Evolutionary conservation across 2,797 vertebrate genomes (phyloP), one percentile per base, ranked within the genome.

Genomic region (Peromyscus eremicus): DNA sequence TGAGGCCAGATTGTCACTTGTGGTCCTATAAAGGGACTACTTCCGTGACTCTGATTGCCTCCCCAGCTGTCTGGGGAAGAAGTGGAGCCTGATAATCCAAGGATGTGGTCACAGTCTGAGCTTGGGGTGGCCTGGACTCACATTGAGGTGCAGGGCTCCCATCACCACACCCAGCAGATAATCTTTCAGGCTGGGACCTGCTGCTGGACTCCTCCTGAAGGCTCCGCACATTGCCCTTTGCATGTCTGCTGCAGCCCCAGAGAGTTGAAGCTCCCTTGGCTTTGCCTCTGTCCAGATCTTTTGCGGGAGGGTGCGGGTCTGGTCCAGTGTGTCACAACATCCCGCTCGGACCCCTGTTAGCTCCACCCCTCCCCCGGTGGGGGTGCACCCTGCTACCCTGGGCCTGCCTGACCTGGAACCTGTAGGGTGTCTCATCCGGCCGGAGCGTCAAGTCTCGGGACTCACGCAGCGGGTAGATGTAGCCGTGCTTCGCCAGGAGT

Each of bases 391-490:
- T 60, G 37, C 40, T 19, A 46, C 60, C 71, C 6, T 3, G 23
- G 0, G 3, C 95, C 98, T 97, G 70, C 95, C 98, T 97, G 70
- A 99, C 99, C 99, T 99, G 99, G 98, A 99, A 99, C 96, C 99
- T 99, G 97, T 99, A 99, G 21, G 99, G 99, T 0, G 99, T 98
- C 71, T 99, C 99, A 0, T 99, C 99, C 0, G 98, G 98, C 62
- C 97, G 98, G 46, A 99, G 98, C 85, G 98, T 96, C 0, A 99
- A 99, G 93, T 97, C 98, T 92, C 98, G 97, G 0, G 99, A 99
- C 90, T 99, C 99, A 34, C 98, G 99, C 84, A 99, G 99, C 0
- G 99, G 99, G 97, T 99, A 99, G 91, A 99, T 98, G 86, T 99
- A 99, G 87, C 99, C 99, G 0, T 99, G 99, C 96, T 97, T 99